Evolutionary conservation across 2,888 invertebrate species (phyloP).

Genomic region (Agrilus mali): DNA sequence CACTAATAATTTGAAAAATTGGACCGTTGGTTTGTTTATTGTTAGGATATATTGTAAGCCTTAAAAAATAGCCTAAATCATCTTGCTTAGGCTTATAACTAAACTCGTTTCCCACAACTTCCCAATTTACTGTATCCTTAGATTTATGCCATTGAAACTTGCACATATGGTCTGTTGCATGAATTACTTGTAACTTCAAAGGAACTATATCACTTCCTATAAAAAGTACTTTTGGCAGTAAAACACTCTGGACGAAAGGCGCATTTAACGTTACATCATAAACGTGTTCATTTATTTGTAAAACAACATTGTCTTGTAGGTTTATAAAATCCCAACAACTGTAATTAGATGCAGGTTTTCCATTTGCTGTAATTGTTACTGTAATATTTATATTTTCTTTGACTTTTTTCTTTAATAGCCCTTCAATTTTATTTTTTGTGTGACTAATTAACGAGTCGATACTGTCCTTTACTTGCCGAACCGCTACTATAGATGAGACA

Average conservation of each 20-base stretch:
- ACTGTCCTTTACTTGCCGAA: slow-evolving; percentile 13
- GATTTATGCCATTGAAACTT: slow-evolving; percentile 52
- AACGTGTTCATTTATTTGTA: slow-evolving; percentile 32
- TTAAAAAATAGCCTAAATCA: slow-evolving; percentile 54
- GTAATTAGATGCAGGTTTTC: slow-evolving; percentile 3
- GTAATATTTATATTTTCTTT: slow-evolving; percentile 8
- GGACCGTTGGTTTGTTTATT: slow-evolving; percentile 43
- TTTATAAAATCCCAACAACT: slow-evolving; percentile 11
- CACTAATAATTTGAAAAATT: slow-evolving; percentile 13
- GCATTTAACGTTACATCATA: slow-evolving; percentile 55
- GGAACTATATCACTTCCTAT: slow-evolving; percentile 62
- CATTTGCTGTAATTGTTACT: slow-evolving; percentile 11
- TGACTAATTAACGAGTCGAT: slow-evolving; percentile 15
- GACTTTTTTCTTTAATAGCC: slow-evolving; percentile 1
- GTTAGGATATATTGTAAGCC: slow-evolving; percentile 39
- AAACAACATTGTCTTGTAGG: slow-evolving; percentile 12
- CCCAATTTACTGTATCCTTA: slow-evolving; percentile 38
- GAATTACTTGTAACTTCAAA: slow-evolving; percentile 46
- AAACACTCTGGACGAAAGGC: slow-evolving; percentile 51
- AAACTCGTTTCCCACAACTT: slow-evolving; percentile 40
- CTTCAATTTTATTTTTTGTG: slow-evolving; percentile 14
- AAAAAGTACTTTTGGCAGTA: slow-evolving; percentile 54
- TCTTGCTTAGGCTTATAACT: slow-evolving; percentile 42
- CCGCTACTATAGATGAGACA: slow-evolving; percentile 9
- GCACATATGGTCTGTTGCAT: slow-evolving; percentile 41